These are phyloP conservation scores for Chrysina gloriosa DNA, from an alignment of 2,888 invertebrate species.

Conservation along the genomic window DNA sequence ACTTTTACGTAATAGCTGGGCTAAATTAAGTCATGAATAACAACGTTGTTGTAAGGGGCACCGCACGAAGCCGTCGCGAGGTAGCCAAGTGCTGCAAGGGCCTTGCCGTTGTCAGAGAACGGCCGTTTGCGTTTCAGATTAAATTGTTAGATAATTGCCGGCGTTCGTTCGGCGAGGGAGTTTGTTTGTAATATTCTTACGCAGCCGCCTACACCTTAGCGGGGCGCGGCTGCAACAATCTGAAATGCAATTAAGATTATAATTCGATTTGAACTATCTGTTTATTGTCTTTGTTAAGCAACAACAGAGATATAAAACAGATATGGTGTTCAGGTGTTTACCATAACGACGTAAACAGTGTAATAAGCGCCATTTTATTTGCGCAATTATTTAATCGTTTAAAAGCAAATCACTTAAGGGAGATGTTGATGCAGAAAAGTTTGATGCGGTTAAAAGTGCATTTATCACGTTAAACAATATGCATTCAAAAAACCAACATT, in stretches of 20 bases:
- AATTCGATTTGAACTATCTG: background rate
- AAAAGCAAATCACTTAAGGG: too few relatives aligned
- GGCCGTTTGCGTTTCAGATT: constrained; percentile 18
- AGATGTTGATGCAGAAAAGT: too few relatives aligned
- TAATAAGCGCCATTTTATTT: too few relatives aligned
- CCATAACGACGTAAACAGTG: too few relatives aligned
- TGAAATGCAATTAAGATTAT: constrained; percentile 4
- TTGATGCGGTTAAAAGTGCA: background rate
- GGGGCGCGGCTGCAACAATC: background rate
- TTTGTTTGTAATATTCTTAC: constrained; percentile 9
- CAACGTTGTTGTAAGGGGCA: constrained; percentile 7
- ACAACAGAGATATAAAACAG: background rate
- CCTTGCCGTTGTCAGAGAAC: background rate
- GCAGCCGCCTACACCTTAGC: background rate
- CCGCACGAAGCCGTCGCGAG: background rate
- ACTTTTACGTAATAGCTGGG: constrained; percentile 15
- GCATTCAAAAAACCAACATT: background rate
- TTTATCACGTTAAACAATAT: background rate
- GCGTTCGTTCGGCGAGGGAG: background rate
- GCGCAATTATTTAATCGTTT: too few relatives aligned
- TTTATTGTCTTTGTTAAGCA: background rate
- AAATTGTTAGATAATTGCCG: constrained; percentile 26
- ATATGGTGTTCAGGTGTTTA: too few relatives aligned
- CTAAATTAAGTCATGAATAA: constrained; percentile 26
- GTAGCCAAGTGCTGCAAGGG: constrained; percentile 6